Evolutionary conservation across 2,888 invertebrate genomes (phyloP).

Genomic region (Labia minor): DNA sequence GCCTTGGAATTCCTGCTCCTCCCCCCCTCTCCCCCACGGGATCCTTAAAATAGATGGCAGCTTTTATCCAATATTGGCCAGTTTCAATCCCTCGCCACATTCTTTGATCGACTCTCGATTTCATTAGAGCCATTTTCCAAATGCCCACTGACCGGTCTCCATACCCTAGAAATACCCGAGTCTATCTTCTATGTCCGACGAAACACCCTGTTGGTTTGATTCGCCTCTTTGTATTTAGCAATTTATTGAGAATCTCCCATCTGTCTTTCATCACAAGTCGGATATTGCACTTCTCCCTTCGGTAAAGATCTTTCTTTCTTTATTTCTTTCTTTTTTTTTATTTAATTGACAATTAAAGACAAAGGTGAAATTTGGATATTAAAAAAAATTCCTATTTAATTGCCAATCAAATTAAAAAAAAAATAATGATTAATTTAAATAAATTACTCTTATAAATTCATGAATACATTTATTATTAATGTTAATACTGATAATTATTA

Average conservation of each 20-base stretch:
- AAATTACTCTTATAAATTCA: neutral
- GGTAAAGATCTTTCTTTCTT: too few relatives aligned
- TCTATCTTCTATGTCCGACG: neutral
- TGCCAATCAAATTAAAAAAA: neutral
- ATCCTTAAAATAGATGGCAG: slow-evolving; percentile 7
- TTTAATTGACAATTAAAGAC: neutral
- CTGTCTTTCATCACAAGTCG: neutral
- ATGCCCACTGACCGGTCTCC: neutral
- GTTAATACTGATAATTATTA: too few relatives aligned
- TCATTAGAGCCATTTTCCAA: neutral
- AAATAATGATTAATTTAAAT: neutral
- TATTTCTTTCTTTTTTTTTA: neutral
- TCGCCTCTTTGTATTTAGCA: slow-evolving; percentile 8
- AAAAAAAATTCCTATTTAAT: neutral
- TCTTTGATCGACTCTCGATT: slow-evolving; percentile 8
- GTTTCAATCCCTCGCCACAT: neutral
- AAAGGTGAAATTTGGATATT: neutral
- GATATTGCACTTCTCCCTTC: neutral
- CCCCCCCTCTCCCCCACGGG: too few relatives aligned
- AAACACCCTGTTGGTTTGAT: neutral
- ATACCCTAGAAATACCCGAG: neutral
- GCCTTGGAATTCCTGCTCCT: neutral
- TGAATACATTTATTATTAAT: neutral
- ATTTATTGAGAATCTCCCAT: neutral
- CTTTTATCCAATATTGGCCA: slow-evolving; percentile 6